Percentiles rank a stretch among this genome's conserved stretches.
These are phyloP conservation scores for Apostichopus japonicus DNA, from an alignment of 35 echinoderm and acorn worm species.

Conservation along the genomic window DNA sequence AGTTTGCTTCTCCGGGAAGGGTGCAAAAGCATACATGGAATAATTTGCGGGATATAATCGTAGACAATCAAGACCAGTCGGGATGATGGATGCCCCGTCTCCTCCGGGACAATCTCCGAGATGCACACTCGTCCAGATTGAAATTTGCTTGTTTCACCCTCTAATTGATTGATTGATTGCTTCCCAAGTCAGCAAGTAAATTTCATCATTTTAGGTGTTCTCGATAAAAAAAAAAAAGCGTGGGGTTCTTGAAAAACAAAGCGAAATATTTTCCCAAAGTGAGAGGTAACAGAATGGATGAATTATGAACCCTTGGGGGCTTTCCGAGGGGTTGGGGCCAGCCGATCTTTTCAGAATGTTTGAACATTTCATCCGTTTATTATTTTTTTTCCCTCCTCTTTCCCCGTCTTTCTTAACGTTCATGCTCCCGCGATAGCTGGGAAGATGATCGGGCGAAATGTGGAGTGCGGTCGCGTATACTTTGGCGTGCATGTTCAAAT, in stretches of 20 bases:
- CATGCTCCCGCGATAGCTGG: no score
- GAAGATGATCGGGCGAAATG: no score
- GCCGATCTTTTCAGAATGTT: background rate
- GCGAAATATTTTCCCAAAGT: constrained; percentile 46
- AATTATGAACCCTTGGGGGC: constrained; percentile 47
- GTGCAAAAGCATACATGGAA: constrained; percentile 50
- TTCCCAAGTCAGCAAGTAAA: constrained; percentile 51
- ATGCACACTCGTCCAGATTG: constrained; percentile 46
- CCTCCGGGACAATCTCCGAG: constrained; percentile 29
- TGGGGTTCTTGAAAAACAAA: constrained; percentile 46
- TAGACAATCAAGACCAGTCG: constrained; percentile 41
- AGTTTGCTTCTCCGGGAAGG: constrained; percentile 1
- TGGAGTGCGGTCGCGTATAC: no score
- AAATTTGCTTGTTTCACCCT: constrained; percentile 48
- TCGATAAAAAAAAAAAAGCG: constrained; percentile 21
- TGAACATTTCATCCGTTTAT: no score
- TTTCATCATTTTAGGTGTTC: constrained; percentile 56
- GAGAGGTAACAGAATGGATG: constrained; percentile 46
- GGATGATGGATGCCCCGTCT: constrained; percentile 49
- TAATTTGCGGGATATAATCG: constrained; percentile 54
- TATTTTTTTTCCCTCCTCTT: no score
- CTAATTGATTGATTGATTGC: constrained; percentile 56
- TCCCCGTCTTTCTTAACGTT: no score
- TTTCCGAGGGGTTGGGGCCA: constrained; percentile 9
- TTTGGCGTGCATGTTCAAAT: no score